A percentile compares a stretch with the other conserved stretches of the same genome.
These are phyloP conservation scores for Phaetusa simplex DNA, from an alignment of 2,113 vertebrate species.

Conservation along the genomic window DNA sequence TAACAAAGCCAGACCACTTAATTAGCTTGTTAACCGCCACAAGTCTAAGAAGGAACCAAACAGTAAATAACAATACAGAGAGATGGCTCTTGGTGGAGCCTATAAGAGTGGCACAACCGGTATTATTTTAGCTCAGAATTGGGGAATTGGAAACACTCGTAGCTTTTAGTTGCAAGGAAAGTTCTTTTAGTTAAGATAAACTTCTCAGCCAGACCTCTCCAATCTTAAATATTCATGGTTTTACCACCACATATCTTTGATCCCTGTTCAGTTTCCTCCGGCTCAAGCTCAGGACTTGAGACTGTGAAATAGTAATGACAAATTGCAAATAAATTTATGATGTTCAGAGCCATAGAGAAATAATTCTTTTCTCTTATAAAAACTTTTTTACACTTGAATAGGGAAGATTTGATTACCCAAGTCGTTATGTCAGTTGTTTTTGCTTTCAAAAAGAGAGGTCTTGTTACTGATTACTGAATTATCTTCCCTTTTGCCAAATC, in stretches of 20 bases:
- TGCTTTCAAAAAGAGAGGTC: background rate
- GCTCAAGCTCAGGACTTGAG: background rate
- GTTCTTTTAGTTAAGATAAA: background rate
- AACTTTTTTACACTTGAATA: background rate
- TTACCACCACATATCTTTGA: accelerated
- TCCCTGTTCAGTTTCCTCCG: background rate
- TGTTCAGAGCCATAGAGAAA: background rate
- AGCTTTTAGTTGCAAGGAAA: background rate
- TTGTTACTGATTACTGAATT: background rate
- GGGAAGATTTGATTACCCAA: background rate
- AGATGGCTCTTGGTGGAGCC: background rate
- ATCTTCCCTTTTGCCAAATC: background rate
- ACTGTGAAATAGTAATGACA: background rate
- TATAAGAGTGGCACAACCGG: background rate
- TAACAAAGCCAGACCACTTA: background rate
- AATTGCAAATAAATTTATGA: background rate
- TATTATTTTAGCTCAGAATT: accelerated
- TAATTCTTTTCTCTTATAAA: background rate
- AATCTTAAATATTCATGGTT: background rate
- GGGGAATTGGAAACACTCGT: background rate
- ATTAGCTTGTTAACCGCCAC: background rate
- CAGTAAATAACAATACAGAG: background rate
- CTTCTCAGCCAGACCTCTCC: background rate
- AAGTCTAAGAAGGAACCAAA: background rate
- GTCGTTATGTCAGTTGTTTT: background rate